These are phyloP conservation scores for Hippocampus mohnikei DNA, from an alignment of 2,113 vertebrate genomes.

Conservation along the genomic window DNA sequence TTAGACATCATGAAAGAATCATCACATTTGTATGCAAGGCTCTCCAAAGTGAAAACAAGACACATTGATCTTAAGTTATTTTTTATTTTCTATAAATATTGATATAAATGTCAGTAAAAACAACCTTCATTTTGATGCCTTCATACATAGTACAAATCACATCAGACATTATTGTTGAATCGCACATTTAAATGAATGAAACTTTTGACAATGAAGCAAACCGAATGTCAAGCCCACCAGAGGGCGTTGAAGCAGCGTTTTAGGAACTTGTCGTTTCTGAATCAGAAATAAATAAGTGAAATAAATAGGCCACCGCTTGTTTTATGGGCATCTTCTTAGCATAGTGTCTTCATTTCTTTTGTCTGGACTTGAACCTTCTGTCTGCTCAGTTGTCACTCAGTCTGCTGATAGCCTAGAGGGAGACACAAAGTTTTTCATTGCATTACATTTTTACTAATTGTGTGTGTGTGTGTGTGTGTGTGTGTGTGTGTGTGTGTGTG, in stretches of 20 bases:
- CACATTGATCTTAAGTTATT: not conserved
- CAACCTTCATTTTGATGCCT: not conserved
- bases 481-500: too few relatives aligned
- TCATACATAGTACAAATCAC: constrained; percentile 47
- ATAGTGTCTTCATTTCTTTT: constrained; percentile 65
- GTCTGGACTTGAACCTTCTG: constrained; percentile 1
- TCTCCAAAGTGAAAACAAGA: not conserved
- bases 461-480: too few relatives aligned
- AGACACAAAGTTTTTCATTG: not conserved
- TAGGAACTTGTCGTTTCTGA: constrained; percentile 22
- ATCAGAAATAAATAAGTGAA: constrained; percentile 72
- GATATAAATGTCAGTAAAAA: constrained; percentile 8
- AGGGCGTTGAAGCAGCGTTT: constrained; percentile 55
- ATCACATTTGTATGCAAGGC: not conserved
- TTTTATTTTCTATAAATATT: constrained; percentile 20
- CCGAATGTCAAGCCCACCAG: constrained; percentile 36
- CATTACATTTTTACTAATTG: too few relatives aligned
- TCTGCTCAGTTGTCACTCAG: constrained; percentile 6
- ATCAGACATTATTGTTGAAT: not conserved
- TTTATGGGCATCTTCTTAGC: constrained; percentile 16
- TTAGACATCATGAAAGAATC: not conserved
- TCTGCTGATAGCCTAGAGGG: constrained; percentile 27
- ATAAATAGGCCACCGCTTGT: constrained; percentile 36
- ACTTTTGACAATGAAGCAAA: not conserved
- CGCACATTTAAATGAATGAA: not conserved